Base-by-base conservation (phyloP, 2,113 vertebrate species). In the Protobothrops mucrosquamatus region DNA sequence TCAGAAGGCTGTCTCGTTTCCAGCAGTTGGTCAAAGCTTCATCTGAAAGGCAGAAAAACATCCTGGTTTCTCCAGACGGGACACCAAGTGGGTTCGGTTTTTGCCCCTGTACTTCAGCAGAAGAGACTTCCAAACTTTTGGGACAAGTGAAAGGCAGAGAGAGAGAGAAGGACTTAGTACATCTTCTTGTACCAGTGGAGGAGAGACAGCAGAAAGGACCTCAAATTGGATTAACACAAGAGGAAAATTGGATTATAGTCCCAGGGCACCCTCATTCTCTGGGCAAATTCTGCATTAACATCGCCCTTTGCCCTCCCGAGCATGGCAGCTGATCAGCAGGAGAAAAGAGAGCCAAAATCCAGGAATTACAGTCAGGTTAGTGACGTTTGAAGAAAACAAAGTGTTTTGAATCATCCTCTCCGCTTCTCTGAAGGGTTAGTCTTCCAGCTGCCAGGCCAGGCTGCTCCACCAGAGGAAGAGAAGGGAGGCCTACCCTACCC, bases 301-400 rank as follows among this genome's bases (percentile, higher is more conserved):
- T 5, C 8, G 6, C 55, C 87, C 9, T n/a, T 26, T n/a, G 34
- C 24, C 51, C 51, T 29, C 48, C 0, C 3, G 14, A 85, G 14
- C 0, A 20, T 12, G 6, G 43, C 43, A 39, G 87, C 22, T 87
- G 29, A 11, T 0, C 2, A 29, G 81, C 12, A 15, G 10, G n/a
- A 55, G 39, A 12, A 12, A 46, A 55, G 14, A 29, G 89, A 56
- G 55, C n/a, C 34, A 6, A 81, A 39, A 29, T 26, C 59, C 69
- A 54, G 56, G 48, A 90, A 69, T 69, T 81, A 39, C 26, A 87
- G 74, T 90, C 88, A 52, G 92, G 46, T 90, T 90, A 93, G 74
- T 39, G 56, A 57, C 55, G 14, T 34, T 52, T 23, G 46, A 11
- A 29, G 2, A 43, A 81, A n/a, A 43, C 20, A 43, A 22, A 48